Conservation (phyloP, 2,797 vertebrate genomes). For the Gymnopithys bicolor region DNA sequence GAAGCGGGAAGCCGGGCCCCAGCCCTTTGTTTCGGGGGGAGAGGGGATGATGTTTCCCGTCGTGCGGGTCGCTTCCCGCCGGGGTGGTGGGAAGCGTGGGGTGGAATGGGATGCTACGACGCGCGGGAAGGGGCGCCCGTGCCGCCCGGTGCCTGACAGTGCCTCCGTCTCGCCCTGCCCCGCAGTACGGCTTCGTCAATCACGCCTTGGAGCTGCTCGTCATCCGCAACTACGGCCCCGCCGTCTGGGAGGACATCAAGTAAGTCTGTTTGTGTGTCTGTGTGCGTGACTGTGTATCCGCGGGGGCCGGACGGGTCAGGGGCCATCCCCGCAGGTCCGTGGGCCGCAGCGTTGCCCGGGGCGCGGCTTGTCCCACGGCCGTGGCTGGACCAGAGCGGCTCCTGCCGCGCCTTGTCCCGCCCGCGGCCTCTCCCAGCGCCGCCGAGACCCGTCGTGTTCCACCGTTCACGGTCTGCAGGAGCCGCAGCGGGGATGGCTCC, state of each 20-base stretch:
- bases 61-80: neutral
- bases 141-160: neutral
- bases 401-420: rapidly evolving
- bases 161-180: neutral
- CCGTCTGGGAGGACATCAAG: conserved; percentile 99
- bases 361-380: neutral
- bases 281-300: conserved; percentile 70
- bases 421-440: neutral
- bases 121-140: neutral
- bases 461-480: neutral
- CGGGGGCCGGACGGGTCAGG: no score
- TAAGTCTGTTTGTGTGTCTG: conserved; percentile 72
- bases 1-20: neutral
- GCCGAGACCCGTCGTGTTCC: rapidly evolving
- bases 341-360: no score
- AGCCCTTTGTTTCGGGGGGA: neutral
- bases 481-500: neutral
- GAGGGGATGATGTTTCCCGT: neutral
- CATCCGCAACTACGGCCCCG: conserved; percentile 94
- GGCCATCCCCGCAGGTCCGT: no score
- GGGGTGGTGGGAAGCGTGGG: neutral
- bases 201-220: conserved; percentile 98
- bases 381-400: neutral
- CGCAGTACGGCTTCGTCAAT: conserved; percentile 98
- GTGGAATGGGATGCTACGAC: neutral